Conservation (phyloP, 2,113 vertebrate species). For the Turnix velox region DNA sequence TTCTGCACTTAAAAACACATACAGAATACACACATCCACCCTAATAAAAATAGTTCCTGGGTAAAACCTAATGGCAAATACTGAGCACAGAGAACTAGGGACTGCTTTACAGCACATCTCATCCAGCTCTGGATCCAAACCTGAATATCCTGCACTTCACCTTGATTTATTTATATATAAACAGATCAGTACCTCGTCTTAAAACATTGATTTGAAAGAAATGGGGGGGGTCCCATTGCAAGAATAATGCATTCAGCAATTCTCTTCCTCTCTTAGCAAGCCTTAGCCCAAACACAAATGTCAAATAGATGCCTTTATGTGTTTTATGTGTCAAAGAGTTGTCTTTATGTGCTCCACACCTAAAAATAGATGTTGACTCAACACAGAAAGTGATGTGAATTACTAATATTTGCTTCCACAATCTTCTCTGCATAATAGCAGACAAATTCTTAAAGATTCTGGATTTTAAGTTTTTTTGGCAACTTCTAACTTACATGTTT, state of each 20-base stretch:
- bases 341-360: slow-evolving; percentile 50
- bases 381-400: slow-evolving; percentile 70
- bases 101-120: background rate
- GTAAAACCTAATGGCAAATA: background rate
- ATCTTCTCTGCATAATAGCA: slow-evolving; percentile 52
- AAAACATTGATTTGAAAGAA: background rate
- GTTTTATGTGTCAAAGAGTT: slow-evolving; percentile 54
- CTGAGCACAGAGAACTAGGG: background rate
- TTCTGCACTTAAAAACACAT: background rate
- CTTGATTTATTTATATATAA: slow-evolving; percentile 21
- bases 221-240: background rate
- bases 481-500: slow-evolving; percentile 19
- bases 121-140: background rate
- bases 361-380: slow-evolving; percentile 78
- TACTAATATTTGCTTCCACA: slow-evolving; percentile 71
- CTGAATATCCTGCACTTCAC: background rate
- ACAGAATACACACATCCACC: background rate
- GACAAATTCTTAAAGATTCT: slow-evolving; percentile 2
- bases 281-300: slow-evolving; percentile 39
- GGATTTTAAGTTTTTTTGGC: slow-evolving; percentile 17
- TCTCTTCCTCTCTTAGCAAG: background rate
- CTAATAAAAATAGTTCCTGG: background rate
- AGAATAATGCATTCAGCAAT: background rate
- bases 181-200: background rate
- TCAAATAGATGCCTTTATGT: slow-evolving; percentile 53